These are phyloP conservation scores for Macropodus opercularis DNA, from an alignment of 2,797 vertebrate species.

Conservation along the genomic window DNA sequence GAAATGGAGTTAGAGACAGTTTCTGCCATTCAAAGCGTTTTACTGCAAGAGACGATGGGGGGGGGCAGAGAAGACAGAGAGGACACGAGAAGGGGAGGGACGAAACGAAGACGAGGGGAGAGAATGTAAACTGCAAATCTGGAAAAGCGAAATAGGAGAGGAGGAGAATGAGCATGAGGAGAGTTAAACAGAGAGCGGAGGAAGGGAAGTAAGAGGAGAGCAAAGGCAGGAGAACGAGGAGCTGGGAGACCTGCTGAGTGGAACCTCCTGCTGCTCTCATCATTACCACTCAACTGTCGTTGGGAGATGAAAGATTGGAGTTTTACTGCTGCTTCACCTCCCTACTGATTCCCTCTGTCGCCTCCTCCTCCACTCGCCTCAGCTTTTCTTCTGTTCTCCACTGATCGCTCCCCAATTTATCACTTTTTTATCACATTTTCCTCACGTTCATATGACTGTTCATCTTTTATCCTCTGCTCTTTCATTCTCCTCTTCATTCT, in stretches of 20 bases:
- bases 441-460: neutral
- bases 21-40: no score
- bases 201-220: no score
- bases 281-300: slow-evolving; percentile 32
- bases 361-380: neutral
- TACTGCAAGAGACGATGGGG: no score
- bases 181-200: neutral
- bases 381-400: neutral
- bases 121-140: no score
- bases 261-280: slow-evolving; percentile 38
- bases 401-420: no score
- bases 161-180: neutral
- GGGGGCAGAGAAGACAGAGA: no score
- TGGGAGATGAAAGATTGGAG: slow-evolving; percentile 22
- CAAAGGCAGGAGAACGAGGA: neutral
- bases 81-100: neutral
- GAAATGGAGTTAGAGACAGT: slow-evolving; percentile 27
- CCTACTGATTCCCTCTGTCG: slow-evolving; percentile 16
- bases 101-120: neutral
- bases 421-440: neutral
- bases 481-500: neutral
- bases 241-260: slow-evolving; percentile 17
- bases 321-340: slow-evolving; percentile 30
- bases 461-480: no score
- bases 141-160: no score